Evolutionary conservation across 2,797 vertebrate genomes (phyloP), one percentile per base, ranked within the genome.

Genomic region (Psittacula derbiana): DNA sequence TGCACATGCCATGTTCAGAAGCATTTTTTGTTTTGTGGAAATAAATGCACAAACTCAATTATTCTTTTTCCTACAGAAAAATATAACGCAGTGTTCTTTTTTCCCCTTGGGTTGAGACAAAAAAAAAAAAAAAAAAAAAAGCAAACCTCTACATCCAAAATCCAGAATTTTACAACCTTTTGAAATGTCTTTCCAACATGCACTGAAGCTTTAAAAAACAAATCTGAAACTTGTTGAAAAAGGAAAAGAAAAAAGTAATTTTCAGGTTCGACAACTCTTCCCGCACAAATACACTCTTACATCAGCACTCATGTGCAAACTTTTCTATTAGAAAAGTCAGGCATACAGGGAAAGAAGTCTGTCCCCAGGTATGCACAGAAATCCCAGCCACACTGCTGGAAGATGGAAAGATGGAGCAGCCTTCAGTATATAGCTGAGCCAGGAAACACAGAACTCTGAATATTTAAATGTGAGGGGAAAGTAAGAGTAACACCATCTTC

Each of bases 181-280:
- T 69, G 5, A 2, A 66, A 44, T 1, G 6, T 79, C 44, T 90
- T 80, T 73, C 38, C 25, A 87, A 43, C 1, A 0, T 23, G 24
- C 55, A 86, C 38, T 46, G 46, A 83, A 89, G 72, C 46, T 81
- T 86, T 75, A 92, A 90, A 92, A 86, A 88, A 25, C 50, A 91
- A 66, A 40, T 83, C 65, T 80, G 53, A 91, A 88, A 90, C 11
- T 38, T 14, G 3, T 0, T 43, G 10, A 43, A 49, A 73, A 64
- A 27, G 20, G 8, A 13, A 28, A 33, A 58, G 27, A 25, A 19
- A 19, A 49, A 66, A 21, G 5, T 27, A 16, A 73, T 82, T 79
- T 36, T 83, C 52, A 91, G 31, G 30, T 70, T 70, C 72, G 20
- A 41, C 0, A 0, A 33, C 20, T 75, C 23, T 65, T 81, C 36